Evolutionary conservation across 2,888 invertebrate genomes (phyloP).

Genomic region (Leptopilina drosophilae): DNA sequence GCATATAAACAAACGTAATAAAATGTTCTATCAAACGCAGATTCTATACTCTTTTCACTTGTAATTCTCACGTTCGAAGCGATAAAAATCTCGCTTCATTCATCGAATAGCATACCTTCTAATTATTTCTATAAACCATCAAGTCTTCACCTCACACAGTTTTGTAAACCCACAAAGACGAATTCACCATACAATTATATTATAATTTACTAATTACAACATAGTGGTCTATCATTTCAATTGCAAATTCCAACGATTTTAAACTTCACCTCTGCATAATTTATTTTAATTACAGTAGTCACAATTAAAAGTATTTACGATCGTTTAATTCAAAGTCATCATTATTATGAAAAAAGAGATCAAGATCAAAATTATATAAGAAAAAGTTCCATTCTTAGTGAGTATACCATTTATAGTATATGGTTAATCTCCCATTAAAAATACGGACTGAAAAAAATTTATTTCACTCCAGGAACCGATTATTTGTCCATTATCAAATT

Average conservation of each 20-base stretch:
- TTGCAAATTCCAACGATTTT: slow-evolving; percentile 16
- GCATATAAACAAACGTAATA: neutral
- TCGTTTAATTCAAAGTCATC: neutral
- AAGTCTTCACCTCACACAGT: neutral
- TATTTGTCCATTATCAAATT: no score
- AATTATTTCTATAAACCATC: slow-evolving; percentile 9
- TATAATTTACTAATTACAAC: slow-evolving; percentile 35
- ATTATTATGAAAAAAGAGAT: neutral
- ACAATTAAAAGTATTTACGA: slow-evolving; percentile 13
- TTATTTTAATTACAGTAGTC: slow-evolving; percentile 16
- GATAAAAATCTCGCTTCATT: slow-evolving; percentile 12
- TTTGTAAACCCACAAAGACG: neutral
- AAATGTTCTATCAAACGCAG: neutral
- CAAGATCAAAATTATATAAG: no score
- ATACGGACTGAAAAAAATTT: no score
- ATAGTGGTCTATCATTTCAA: slow-evolving; percentile 1
- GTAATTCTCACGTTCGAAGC: slow-evolving; percentile 19
- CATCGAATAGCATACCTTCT: slow-evolving; percentile 10
- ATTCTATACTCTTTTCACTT: neutral
- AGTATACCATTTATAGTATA: no score
- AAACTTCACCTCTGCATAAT: neutral
- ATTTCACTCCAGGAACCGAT: no score
- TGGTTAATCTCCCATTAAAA: no score
- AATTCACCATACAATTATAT: slow-evolving; percentile 6
- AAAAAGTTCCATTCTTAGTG: no score